A percentile compares a stretch with the other conserved stretches of the same genome.
Evolutionary conservation across 2,113 vertebrate genomes (phyloP).

Genomic region (Nestor notabilis): DNA sequence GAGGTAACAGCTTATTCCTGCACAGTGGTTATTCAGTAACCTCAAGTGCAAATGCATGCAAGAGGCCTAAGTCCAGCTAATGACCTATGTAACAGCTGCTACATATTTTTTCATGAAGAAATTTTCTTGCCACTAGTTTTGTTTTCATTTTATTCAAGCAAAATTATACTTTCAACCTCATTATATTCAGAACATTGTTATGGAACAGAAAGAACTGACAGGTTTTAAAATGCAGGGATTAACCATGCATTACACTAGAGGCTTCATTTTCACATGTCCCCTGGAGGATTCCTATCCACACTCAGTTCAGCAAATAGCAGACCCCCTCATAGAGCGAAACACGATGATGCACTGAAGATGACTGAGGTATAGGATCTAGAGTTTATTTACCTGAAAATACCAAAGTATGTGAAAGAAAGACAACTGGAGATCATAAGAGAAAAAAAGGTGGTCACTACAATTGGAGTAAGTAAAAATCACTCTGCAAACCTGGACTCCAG

Average conservation of each 20-base stretch:
- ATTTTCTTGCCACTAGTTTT: neutral
- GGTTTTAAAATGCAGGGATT: neutral
- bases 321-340: neutral
- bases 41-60: neutral
- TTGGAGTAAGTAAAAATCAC: neutral
- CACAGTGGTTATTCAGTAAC: neutral
- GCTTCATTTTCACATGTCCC: neutral
- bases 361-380: neutral
- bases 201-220: neutral
- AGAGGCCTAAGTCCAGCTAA: neutral
- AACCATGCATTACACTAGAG: neutral
- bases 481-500: neutral
- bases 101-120: neutral
- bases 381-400: neutral
- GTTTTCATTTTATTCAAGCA: neutral
- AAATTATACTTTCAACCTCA: neutral
- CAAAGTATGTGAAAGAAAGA: neutral
- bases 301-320: neutral
- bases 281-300: neutral
- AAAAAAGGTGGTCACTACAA: neutral
- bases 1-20: neutral
- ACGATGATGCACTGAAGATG: fast-evolving
- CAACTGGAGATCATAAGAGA: fast-evolving
- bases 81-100: neutral
- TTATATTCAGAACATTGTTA: neutral